A percentile compares a stretch with the other conserved stretches of the same genome.
phyloP scores from a whole-genome alignment of 2,797 vertebrate species.

The Pelochelys cantorii region DNA sequence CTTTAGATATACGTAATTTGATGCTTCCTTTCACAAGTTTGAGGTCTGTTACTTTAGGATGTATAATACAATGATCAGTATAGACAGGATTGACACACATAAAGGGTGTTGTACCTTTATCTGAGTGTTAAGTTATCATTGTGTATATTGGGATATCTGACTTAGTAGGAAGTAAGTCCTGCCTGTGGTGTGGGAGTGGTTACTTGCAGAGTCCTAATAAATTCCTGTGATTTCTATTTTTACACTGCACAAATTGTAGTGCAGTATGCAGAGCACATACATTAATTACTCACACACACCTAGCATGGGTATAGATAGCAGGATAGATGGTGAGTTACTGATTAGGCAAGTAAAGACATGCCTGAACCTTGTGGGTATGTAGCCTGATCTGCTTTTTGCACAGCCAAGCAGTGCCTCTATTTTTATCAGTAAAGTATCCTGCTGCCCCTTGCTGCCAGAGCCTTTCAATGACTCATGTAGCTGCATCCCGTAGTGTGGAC shows the following conservation, averaged over 20 bases:
- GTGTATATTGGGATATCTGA: too few species aligned
- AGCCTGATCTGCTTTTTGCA: background rate
- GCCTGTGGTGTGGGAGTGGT: too few species aligned
- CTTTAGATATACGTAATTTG: slow-evolving; percentile 16
- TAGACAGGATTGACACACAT: too few species aligned
- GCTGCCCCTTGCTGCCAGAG: background rate
- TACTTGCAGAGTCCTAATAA: background rate
- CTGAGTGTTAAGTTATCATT: too few species aligned
- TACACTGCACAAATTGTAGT: background rate
- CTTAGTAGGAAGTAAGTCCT: too few species aligned
- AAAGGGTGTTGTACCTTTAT: too few species aligned
- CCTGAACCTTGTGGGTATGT: background rate
- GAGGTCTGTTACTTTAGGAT: background rate
- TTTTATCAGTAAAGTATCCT: too few species aligned
- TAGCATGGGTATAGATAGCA: background rate
- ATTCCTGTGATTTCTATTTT: background rate
- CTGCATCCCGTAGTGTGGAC: background rate
- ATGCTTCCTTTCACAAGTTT: background rate
- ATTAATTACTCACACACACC: background rate
- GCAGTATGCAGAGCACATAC: too few species aligned
- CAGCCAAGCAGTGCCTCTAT: background rate
- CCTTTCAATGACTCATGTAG: background rate
- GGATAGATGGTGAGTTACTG: background rate
- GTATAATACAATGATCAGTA: too few species aligned
- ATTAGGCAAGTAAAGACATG: background rate